Evolutionary conservation across 2,797 vertebrate genomes (phyloP).

Genomic region (Anableps anableps): DNA sequence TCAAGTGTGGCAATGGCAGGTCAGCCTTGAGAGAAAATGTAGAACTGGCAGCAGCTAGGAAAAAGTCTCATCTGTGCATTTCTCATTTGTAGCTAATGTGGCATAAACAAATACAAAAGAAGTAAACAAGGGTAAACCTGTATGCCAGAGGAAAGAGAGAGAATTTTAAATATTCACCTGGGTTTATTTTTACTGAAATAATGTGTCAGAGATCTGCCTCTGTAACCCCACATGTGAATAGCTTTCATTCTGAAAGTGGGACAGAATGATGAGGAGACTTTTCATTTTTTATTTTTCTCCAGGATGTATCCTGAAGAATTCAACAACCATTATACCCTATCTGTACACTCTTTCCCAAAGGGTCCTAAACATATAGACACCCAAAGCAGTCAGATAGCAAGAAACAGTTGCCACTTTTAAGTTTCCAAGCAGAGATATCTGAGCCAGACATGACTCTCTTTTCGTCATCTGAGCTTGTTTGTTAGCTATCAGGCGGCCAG

Average conservation of each 20-base stretch:
- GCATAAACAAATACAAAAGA: conserved; percentile 21
- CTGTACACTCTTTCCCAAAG: conserved; percentile 45
- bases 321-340: conserved; percentile 49
- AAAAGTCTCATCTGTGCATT: not conserved
- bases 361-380: conserved; percentile 55
- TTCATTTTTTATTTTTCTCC: conserved; percentile 13
- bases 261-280: conserved; percentile 45
- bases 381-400: conserved; percentile 52
- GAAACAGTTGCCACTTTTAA: conserved; percentile 73
- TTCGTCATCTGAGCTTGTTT: conserved; percentile 70
- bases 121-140: conserved; percentile 45
- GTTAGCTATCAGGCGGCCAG: conserved; percentile 57
- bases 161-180: conserved; percentile 47
- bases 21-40: not conserved
- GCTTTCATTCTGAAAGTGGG: conserved; percentile 63
- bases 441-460: conserved; percentile 70
- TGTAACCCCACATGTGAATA: conserved; percentile 56
- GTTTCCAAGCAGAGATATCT: conserved; percentile 64
- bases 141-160: conserved; percentile 8
- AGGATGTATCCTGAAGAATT: conserved; percentile 54
- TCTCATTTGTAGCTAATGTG: conserved; percentile 33
- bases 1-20: not conserved
- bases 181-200: conserved; percentile 58
- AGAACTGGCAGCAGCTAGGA: not conserved
- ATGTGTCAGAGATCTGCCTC: conserved; percentile 48